These are phyloP conservation scores for Thunnus maccoyii DNA, from an alignment of 2,113 vertebrate genomes.

Conservation along the genomic window DNA sequence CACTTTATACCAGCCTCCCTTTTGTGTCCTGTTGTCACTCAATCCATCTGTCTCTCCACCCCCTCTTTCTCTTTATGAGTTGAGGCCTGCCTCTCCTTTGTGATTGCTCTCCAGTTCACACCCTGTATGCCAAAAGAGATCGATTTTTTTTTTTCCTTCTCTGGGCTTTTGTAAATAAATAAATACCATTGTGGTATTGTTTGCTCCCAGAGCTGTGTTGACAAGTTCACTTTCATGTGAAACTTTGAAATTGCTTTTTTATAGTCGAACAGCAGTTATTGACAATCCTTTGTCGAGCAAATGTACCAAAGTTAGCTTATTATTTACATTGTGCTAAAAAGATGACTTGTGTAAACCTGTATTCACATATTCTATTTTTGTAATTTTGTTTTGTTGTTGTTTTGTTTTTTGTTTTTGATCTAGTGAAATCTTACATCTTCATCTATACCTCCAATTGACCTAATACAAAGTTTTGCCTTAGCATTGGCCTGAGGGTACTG, in stretches of 20 bases:
- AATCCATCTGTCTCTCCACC: constrained; percentile 52
- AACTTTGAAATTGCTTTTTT: constrained; percentile 64
- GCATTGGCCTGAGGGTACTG: not conserved
- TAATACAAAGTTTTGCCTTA: not conserved
- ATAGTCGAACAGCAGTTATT: constrained; percentile 26
- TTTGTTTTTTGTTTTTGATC: not conserved
- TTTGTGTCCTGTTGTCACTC: constrained; percentile 73
- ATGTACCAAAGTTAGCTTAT: constrained; percentile 16
- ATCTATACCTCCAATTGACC: not conserved
- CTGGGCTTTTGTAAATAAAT: constrained; percentile 71
- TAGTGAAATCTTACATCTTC: not conserved
- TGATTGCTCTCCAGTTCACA: constrained; percentile 68
- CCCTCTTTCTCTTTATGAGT: constrained; percentile 56
- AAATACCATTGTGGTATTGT: constrained; percentile 67
- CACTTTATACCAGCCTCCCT: constrained; percentile 64
- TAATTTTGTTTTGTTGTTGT: not conserved
- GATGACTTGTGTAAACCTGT: not conserved
- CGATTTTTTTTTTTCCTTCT: constrained; percentile 62
- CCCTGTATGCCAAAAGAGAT: constrained; percentile 53
- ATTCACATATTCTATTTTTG: not conserved
- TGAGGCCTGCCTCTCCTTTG: constrained; percentile 63
- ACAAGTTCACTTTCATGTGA: constrained; percentile 63
- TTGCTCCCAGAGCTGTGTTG: constrained; percentile 49
- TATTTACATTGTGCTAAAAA: constrained; percentile 19
- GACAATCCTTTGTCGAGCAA: constrained; percentile 36